Conservation (phyloP, 2,888 invertebrate genomes). For the Anthoptus insignis region DNA sequence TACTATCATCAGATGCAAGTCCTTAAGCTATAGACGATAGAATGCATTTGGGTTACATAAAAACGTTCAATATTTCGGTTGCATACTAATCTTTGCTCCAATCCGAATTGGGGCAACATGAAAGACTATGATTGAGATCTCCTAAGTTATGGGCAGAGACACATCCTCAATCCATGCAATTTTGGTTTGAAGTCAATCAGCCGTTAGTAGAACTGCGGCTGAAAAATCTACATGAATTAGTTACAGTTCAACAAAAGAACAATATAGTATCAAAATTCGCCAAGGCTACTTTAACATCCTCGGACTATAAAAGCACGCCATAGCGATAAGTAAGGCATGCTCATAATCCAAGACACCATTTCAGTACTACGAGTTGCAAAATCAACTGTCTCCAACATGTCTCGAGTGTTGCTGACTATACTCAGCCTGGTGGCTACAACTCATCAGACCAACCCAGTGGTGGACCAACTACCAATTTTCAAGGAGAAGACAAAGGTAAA, state of each 20-base stretch:
- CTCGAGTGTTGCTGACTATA: neutral
- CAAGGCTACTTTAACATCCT: neutral
- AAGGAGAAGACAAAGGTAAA: constrained; percentile 58
- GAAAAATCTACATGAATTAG: constrained; percentile 2
- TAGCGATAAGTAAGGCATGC: neutral
- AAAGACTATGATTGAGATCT: too few relatives aligned
- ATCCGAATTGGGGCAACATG: too few relatives aligned
- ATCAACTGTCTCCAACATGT: neutral
- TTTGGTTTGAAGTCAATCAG: too few relatives aligned
- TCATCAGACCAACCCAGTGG: constrained; percentile 24
- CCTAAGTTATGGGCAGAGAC: too few relatives aligned
- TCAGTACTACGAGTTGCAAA: neutral
- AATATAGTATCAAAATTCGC: neutral
- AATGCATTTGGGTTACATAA: too few relatives aligned
- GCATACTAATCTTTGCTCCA: too few relatives aligned
- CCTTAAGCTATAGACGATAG: too few relatives aligned
- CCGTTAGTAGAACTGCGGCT: too few relatives aligned
- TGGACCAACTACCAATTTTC: constrained; percentile 57
- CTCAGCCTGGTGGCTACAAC: constrained; percentile 9
- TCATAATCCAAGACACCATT: too few relatives aligned
- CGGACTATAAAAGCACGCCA: neutral
- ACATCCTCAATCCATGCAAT: too few relatives aligned
- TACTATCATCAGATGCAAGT: too few relatives aligned
- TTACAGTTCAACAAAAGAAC: neutral
- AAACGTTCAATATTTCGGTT: too few relatives aligned